phyloP scores from a whole-genome alignment of 92 coral and sea anemone genomes.

The Epizoanthus rinbou region DNA sequence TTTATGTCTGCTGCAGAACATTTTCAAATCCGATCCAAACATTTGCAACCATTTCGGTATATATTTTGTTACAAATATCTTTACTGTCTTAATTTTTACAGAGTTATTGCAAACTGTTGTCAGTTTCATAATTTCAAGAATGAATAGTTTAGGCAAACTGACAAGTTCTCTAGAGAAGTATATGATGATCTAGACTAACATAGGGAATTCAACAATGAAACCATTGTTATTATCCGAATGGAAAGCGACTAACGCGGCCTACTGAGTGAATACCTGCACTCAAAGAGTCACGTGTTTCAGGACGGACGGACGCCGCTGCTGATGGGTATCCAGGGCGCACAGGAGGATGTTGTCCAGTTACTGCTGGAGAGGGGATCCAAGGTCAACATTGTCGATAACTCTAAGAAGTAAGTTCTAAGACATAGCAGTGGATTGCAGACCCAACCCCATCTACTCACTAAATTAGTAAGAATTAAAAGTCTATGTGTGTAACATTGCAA shows the following conservation, averaged over 20 bases:
- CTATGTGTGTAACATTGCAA: no score
- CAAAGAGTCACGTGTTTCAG: conserved; percentile 31
- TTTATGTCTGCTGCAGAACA: no score
- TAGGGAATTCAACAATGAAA: not conserved
- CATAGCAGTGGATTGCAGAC: not conserved
- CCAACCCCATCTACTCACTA: no score
- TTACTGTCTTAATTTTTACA: no score
- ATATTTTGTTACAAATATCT: no score
- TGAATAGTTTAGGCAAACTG: no score
- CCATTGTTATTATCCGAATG: not conserved
- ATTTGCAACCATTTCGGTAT: no score
- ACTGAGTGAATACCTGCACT: not conserved
- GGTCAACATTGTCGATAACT: conserved; percentile 89
- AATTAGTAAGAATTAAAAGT: no score
- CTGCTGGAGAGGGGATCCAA: conserved; percentile 90
- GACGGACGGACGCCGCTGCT: conserved; percentile 95
- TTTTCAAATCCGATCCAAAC: no score
- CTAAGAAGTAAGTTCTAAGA: conserved; percentile 78
- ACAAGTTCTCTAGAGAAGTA: no score
- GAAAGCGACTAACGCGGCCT: not conserved
- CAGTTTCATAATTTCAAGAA: no score
- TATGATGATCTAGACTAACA: not conserved
- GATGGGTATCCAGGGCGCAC: conserved; percentile 94
- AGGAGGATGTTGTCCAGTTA: conserved; percentile 77
- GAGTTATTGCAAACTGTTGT: no score